These are phyloP conservation scores for Eupithecia abbreviata DNA, from an alignment of 2,888 invertebrate genomes.

Conservation along the genomic window DNA sequence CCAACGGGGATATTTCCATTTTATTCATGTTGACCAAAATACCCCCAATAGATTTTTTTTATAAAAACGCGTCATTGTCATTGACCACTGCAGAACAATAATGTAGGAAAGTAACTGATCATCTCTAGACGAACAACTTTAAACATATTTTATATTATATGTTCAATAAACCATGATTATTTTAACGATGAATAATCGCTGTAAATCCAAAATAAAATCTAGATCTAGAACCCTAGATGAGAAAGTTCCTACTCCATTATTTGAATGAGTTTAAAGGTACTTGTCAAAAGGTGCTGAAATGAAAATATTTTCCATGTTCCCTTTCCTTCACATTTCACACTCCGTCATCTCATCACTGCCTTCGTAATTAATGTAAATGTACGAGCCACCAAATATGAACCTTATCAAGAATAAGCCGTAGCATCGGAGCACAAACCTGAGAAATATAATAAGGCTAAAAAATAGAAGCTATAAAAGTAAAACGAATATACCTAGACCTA, in stretches of 20 bases:
- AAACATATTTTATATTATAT: background rate
- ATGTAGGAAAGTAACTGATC: background rate
- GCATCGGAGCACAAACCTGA: background rate
- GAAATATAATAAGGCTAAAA: background rate
- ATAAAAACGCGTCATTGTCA: background rate
- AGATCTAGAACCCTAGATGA: background rate
- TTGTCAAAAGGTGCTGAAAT: conserved; percentile 5
- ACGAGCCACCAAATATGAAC: conserved; percentile 29
- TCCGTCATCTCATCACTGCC: conserved; percentile 31
- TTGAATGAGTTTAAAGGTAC: background rate
- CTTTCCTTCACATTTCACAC: conserved; percentile 14
- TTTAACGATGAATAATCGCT: background rate
- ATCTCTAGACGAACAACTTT: background rate
- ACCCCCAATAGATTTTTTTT: background rate
- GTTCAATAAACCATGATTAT: background rate
- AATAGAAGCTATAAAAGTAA: too few species aligned
- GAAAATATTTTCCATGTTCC: conserved; percentile 17
- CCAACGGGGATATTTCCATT: too few species aligned
- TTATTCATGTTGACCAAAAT: too few species aligned
- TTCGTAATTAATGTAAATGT: conserved; percentile 46
- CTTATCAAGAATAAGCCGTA: background rate
- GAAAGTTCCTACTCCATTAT: background rate
- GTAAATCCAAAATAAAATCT: background rate
- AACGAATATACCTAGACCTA: too few species aligned
- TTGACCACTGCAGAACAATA: background rate